These are phyloP conservation scores for Notolepis coatsorum DNA, from an alignment of 2,797 vertebrate species.

Conservation along the genomic window DNA sequence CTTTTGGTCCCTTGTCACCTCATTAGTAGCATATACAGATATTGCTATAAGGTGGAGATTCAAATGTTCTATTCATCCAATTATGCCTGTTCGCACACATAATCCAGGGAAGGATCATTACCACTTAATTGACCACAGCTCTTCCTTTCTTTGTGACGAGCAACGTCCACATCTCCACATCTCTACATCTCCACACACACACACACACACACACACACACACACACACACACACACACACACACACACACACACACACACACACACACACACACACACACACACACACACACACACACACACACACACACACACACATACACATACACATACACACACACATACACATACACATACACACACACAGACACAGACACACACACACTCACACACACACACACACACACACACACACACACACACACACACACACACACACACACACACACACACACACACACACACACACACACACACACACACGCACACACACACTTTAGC, in stretches of 20 bases:
- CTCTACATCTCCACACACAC: conserved; percentile 13
- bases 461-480: conserved; percentile 13
- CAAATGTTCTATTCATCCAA: conserved; percentile 47
- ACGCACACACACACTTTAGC: conserved; percentile 25
- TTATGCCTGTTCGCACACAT: conserved; percentile 48
- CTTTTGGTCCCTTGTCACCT: conserved; percentile 65
- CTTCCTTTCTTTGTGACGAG: conserved; percentile 2
- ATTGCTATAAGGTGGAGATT: conserved; percentile 59
- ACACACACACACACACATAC: conserved; percentile 15
- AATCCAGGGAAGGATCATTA: conserved; percentile 46
- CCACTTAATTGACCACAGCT: conserved; percentile 46
- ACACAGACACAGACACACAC: conserved; percentile 17
- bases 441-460: too few relatives aligned
- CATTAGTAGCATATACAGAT: conserved; percentile 66
- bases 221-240: conserved; percentile 14
- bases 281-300: too few relatives aligned
- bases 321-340: too few relatives aligned
- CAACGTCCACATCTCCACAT: background rate
- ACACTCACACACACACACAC: conserved; percentile 14
- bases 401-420: conserved; percentile 21
- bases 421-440: background rate
- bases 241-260: too few relatives aligned
- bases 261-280: conserved; percentile 14
- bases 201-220: conserved; percentile 18
- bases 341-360: conserved; percentile 13